Percentiles rank a stretch among this genome's conserved stretches.
Conservation (phyloP, 2,113 vertebrate genomes). For the Toxotes jaculatrix region DNA sequence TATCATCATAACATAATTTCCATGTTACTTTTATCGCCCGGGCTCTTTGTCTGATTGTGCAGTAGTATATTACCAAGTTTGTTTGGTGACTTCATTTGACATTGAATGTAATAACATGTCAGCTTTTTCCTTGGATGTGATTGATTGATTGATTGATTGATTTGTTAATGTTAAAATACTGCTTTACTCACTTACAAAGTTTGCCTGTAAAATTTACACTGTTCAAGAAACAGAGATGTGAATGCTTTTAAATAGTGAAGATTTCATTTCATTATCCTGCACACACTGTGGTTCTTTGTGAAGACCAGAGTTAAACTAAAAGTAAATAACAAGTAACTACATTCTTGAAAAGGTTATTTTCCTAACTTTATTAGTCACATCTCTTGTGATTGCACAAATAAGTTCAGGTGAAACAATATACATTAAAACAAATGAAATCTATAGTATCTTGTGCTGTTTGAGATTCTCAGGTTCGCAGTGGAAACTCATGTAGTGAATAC, state of each 20-base stretch:
- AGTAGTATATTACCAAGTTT: background rate
- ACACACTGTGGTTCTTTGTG: background rate
- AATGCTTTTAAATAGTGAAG: background rate
- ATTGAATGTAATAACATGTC: background rate
- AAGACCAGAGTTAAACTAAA: background rate
- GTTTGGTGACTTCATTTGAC: background rate
- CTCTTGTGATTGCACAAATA: background rate
- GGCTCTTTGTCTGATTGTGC: background rate
- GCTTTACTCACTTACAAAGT: no score
- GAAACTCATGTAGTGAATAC: background rate
- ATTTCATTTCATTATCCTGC: background rate
- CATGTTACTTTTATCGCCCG: background rate
- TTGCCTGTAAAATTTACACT: background rate
- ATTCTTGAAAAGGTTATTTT: background rate
- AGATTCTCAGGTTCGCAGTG: background rate
- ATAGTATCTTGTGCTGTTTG: no score
- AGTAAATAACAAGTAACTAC: background rate
- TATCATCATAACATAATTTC: conserved; percentile 6
- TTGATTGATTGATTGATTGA: no score
- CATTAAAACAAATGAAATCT: no score
- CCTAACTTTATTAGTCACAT: background rate
- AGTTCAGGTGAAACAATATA: background rate
- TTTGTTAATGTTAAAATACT: no score
- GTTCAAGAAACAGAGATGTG: background rate
- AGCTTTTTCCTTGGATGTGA: no score